Base-by-base conservation (phyloP, 2,797 vertebrate species). In the Tamandua tetradactyla region DNA sequence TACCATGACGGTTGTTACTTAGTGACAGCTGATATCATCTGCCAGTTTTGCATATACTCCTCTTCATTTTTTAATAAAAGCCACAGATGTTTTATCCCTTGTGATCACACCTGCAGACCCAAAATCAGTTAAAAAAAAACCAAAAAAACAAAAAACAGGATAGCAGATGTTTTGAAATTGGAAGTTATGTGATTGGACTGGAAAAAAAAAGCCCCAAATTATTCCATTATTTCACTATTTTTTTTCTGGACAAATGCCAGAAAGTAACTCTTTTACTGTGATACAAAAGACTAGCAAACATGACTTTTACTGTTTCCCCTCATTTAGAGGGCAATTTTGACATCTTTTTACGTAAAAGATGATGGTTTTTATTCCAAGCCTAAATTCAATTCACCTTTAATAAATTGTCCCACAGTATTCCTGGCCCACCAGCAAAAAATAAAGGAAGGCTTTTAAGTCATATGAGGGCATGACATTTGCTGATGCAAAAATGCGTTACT, bases 71-170 rank as follows among this genome's bases (percentile, higher is more conserved):
- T 89, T 95, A 37, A 93, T 95, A 69, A n/a, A 55, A 96, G 80
- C 97, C 97, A 97, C 97, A 98, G 97, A 97, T 98, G 96, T 98
- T 98, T 96, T 95, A 62, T 97, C 93, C 95, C 96, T 87, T 87
- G 35, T 66, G 74, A 96, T 98, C 97, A 98, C 97, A 98, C 96
- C 97, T 98, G 97, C 96, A 97, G 92, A 93, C 94, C 90, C 97
- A 97, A 97, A 98, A 95, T 96, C 57, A 96, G 71, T 91, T 95
- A 68, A 87, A 96, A 95, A 84, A 89, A 94, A 76, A 93, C n/a
- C n/a, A n/a, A n/a, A n/a, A n/a, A n/a, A n/a, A n/a, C 79, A 93
- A 85, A 30, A 89, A 89, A 72, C 83, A 62, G 55, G 80, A 87
- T 87, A 86, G 93, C 98, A 98, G 96, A 98, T 97, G 79, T 96